Evolutionary conservation across 2,888 invertebrate genomes (phyloP), one percentile per base, ranked within the genome.

Genomic region (Lutraria lutraria): DNA sequence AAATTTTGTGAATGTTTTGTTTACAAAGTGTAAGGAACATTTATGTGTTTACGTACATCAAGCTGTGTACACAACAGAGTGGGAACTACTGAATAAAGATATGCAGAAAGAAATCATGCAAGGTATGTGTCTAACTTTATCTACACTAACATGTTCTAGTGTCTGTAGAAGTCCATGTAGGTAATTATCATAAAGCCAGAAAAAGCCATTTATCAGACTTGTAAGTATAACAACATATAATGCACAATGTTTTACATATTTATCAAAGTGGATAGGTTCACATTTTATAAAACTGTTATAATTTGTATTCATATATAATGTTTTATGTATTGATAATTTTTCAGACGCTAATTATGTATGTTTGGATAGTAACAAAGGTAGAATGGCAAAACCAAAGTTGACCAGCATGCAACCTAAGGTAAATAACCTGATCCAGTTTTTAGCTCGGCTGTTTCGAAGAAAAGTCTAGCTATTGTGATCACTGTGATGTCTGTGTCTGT

Each of bases 1-100:
- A 53, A 90, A 92, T 1, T 93, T 96, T 88, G 89, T 95, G 29
- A 89, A 90, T 12, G 89, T 90, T 6, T 87, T 96, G 91, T 92
- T 93, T 34, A 91, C 90, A 87, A 94, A 93, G 72, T 95, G 95
- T 92, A 94, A 95, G 90, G 93, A 92, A 29, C 95, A 94, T 86
- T 89, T 95, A 82, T 93, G 93, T 88, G 88, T 92, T 21, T 94
- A 95, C 85, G 94, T 95, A 19, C 95, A 95, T 87, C 94, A 95
- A 72, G 93, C 94, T 0, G 93, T 93, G 0, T 91, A 93, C 31
- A 94, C 94, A 43, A 86, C 81, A 10, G 94, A 94, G 31, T 95
- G 95, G 95, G 85, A 92, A 12, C 83, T 88, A 12, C 91, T 95
- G 21, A 87, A 93, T 3, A 91, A 92, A 52, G 93, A 93, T 15